Conservation (phyloP, 2,113 vertebrate species). For the Mus musculus region DNA sequence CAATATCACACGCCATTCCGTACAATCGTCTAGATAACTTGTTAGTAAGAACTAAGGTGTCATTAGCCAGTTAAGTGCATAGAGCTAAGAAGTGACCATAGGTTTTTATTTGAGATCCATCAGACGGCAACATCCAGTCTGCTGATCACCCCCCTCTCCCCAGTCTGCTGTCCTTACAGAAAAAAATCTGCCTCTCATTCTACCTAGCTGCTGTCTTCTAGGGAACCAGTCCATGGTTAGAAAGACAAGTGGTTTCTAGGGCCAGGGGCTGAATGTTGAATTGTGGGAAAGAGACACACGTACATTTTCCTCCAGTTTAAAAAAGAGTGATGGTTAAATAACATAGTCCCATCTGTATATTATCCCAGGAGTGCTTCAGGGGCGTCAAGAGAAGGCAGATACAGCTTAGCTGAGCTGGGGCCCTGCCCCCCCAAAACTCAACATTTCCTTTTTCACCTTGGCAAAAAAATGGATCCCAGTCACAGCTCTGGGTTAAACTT, state of each 20-base stretch:
- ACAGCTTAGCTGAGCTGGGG: background rate
- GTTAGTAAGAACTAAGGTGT: background rate
- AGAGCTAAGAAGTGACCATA: background rate
- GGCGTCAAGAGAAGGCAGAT: background rate
- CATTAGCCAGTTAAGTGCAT: background rate
- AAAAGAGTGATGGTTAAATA: background rate
- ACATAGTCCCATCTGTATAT: background rate
- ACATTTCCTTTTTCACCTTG: background rate
- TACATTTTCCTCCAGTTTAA: background rate
- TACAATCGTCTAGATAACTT: background rate
- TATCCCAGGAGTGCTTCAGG: background rate
- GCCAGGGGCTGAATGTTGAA: background rate
- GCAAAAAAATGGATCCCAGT: slow-evolving; percentile 41
- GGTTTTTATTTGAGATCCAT: background rate
- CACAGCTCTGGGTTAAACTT: slow-evolving; percentile 33
- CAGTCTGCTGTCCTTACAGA: background rate
- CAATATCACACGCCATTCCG: background rate
- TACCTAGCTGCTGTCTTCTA: background rate
- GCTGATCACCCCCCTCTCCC: background rate
- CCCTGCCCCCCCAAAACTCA: background rate
- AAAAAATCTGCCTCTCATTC: background rate
- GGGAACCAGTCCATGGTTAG: background rate
- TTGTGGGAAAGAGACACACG: background rate
- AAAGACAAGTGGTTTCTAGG: background rate
- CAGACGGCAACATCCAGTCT: background rate